Base-by-base conservation (phyloP, 2,113 vertebrate genomes). In the Mobula birostris region DNA sequence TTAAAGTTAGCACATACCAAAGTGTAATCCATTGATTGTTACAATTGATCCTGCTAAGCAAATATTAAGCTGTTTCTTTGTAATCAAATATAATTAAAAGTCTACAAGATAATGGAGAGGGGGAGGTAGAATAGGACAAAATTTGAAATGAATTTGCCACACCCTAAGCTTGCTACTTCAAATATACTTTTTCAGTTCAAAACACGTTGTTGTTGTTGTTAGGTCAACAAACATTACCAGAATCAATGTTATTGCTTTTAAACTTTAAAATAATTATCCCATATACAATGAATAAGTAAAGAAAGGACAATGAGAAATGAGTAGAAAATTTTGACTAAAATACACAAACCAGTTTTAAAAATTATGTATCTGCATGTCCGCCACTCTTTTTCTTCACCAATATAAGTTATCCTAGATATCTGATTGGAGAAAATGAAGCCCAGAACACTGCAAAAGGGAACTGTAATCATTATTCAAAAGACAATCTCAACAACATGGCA, bases 21-120 rank as follows among this genome's bases (percentile, higher is more conserved):
- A 70, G 90, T 74, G 48, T 68, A 93, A 15, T 19, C n/a, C 15
- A 72, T 48, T 72, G 90, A 72, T 48, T 72, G 90, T 90, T 61
- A 32, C 68, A 93, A 36, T 40, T 27, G 68, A 93, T 72, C 90
- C 90, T 93, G 36, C 19, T 72, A 74, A 93, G 36, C 90, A 93
- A 36, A 32, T 17, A 72, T 9, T n/a, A 93, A 93, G 90, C 90
- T 74, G 63, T 93, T 93, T 40, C 40, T 3, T n/a, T 93, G 63
- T 68, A 48, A 93, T 70, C 48, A 93, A 48, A 93, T 72, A 93
- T 93, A 93, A 93, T 72, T 93, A 90, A 61, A 68, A 32, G 63
- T 66, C 61, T 90, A 63, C 29, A n/a, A 90, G 85, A n/a, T 32
- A 58, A 29, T 40, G n/a, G 85, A 9, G 63, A 61, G 2, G 83